Evolutionary conservation across 1,140 invertebrate genomes (phyloP).

Genomic region (Papilio aristodemus): DNA sequence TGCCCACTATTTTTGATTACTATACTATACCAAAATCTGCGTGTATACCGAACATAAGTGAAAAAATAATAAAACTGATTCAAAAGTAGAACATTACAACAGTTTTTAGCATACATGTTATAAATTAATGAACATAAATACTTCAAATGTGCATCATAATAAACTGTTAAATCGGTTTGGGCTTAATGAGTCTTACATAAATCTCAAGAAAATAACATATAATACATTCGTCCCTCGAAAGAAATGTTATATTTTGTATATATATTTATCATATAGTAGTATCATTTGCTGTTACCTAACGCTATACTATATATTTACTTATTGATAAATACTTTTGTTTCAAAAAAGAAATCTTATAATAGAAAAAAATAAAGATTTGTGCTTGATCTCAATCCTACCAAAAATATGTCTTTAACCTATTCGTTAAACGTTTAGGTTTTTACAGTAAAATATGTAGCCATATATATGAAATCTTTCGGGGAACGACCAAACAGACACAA

Average conservation of each 20-base stretch:
- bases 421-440: slow-evolving; percentile 29
- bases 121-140: slow-evolving; percentile 8
- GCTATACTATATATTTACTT: slow-evolving; percentile 20
- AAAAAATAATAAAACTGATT: not conserved
- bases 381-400: slow-evolving; percentile 19
- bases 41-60: too few relatives aligned
- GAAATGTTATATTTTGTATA: slow-evolving; percentile 16
- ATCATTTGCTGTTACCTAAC: not conserved
- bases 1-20: slow-evolving; percentile 23
- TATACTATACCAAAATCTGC: not conserved
- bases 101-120: not conserved
- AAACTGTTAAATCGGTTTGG: not conserved
- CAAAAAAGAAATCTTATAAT: slow-evolving; percentile 12
- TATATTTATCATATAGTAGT: not conserved
- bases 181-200: not conserved
- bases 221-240: slow-evolving; percentile 31
- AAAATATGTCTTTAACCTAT: slow-evolving; percentile 26
- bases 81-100: not conserved
- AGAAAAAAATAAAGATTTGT: slow-evolving; percentile 28
- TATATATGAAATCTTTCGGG: slow-evolving; percentile 23
- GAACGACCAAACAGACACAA: slow-evolving; percentile 31
- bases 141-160: not conserved
- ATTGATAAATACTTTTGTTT: slow-evolving; percentile 12
- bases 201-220: not conserved
- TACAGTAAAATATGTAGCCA: slow-evolving; percentile 8